Evolutionary conservation across 1,140 invertebrate genomes (phyloP).

Genomic region (Dryas iulia): DNA sequence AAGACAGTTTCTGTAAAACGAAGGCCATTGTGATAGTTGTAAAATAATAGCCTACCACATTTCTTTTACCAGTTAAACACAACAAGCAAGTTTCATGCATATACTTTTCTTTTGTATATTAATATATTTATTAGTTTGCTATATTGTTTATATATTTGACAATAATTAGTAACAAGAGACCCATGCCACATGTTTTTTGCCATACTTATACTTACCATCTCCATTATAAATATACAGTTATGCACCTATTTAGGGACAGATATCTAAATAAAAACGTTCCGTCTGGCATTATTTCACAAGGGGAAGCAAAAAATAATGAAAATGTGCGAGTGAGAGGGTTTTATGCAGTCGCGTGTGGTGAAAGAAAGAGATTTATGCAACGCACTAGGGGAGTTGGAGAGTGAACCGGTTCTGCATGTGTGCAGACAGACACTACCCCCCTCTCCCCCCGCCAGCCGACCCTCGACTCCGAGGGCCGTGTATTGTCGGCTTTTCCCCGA

Average conservation of each 20-base stretch:
- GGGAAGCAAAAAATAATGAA: slow-evolving; percentile 79
- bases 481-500: slow-evolving; percentile 71
- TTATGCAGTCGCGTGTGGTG: slow-evolving; percentile 68
- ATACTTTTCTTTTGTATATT: background rate
- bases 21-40: background rate
- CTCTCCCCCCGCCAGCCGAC: slow-evolving; percentile 69
- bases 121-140: slow-evolving; percentile 13
- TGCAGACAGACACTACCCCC: slow-evolving; percentile 75
- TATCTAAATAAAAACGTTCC: slow-evolving; percentile 71
- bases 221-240: slow-evolving; percentile 50
- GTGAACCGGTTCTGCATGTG: slow-evolving; percentile 79
- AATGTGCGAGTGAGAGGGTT: slow-evolving; percentile 69
- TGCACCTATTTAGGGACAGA: slow-evolving; percentile 63
- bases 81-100: background rate
- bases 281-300: slow-evolving; percentile 76
- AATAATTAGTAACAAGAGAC: slow-evolving; percentile 44
- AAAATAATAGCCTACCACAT: background rate
- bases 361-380: slow-evolving; percentile 62
- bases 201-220: slow-evolving; percentile 58
- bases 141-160: slow-evolving; percentile 3
- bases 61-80: background rate
- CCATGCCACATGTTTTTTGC: slow-evolving; percentile 43
- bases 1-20: background rate
- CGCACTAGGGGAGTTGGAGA: slow-evolving; percentile 72
- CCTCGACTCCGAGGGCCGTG: slow-evolving; percentile 69